Evolutionary conservation across 2,113 vertebrate species (phyloP), one percentile per base, ranked within the genome.

Genomic region (Chamaea fasciata): DNA sequence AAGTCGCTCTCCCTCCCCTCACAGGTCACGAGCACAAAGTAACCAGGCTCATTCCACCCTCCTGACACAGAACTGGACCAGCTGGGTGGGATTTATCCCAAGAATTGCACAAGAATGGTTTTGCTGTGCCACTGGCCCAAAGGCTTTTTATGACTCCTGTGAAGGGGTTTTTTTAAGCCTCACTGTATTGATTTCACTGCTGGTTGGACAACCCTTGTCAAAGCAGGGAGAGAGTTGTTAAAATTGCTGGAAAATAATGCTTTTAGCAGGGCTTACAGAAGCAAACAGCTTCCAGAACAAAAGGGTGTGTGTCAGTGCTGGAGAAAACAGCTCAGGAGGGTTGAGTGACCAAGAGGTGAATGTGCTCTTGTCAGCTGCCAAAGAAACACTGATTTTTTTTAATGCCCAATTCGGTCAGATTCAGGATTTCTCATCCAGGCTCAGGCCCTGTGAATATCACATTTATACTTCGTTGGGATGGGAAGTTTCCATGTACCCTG

Each of bases 371-470:
- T 42, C 42, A 78, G 35, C 33, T 75, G 30, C 19, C 30, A 63
- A 68, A 55, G 74, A 71, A 47, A 0, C n/a, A 27, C 33, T 56
- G 53, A 31, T 12, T 42, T 42, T 53, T 52, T 65, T 13, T 47
- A 70, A 70, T 47, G 5, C 23, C 7, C 7, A 6, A 1, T 26
- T 64, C 0, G 0, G 6, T 46, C 65, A 55, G 46, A 80, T 47
- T 74, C 52, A 41, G 47, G 4, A 26, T 78, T 95, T 74, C 39
- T 60, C 41, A 47, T 30, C 63, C 10, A 64, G 31, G 42, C n/a
- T 70, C 28, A 53, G 8, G 24, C 26, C 23, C n/a, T 55, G 55
- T 35, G 21, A 27, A 53, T 35, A 55, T 13, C 41, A 28, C 42
- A 75, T 50, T 37, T 19, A 63, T 5, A 39, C 23, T 30, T 33